These are phyloP conservation scores for Eurystomus glaucurus DNA, from an alignment of 2,797 vertebrate genomes.

Conservation along the genomic window DNA sequence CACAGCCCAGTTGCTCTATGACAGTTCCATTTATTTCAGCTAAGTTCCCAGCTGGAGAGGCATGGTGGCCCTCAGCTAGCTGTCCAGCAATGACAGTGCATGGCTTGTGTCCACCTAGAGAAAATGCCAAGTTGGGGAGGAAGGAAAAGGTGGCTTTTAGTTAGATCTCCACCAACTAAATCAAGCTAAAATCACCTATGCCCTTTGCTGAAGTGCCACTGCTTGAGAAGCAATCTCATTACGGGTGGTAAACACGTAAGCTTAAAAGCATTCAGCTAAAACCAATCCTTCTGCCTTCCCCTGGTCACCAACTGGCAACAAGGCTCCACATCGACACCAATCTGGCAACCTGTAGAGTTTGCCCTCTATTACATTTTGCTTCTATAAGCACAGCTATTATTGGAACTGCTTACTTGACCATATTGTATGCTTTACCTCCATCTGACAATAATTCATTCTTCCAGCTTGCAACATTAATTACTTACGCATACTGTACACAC, in stretches of 20 bases:
- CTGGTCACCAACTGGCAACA: constrained; percentile 48
- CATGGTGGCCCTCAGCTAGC: background rate
- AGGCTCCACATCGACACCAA: background rate
- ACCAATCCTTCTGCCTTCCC: constrained; percentile 53
- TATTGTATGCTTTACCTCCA: constrained; percentile 48
- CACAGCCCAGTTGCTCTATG: background rate
- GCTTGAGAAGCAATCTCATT: constrained; percentile 47
- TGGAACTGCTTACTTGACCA: constrained; percentile 62
- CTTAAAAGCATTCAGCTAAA: constrained; percentile 44
- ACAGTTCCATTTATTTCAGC: background rate
- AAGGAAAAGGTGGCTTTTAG: background rate
- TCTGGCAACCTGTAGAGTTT: constrained; percentile 60
- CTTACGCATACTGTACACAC: background rate
- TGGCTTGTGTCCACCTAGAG: background rate
- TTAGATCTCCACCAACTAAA: background rate
- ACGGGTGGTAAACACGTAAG: fast-evolving
- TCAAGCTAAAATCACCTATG: background rate
- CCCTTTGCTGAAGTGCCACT: constrained; percentile 12
- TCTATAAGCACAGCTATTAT: constrained; percentile 54
- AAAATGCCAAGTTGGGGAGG: background rate
- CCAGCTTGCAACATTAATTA: constrained; percentile 48
- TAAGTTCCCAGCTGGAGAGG: background rate
- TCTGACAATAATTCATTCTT: constrained; percentile 59
- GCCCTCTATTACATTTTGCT: constrained; percentile 51
- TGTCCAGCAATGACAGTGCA: background rate